Conservation (phyloP, 2,888 invertebrate genomes). For the Lycia hirtaria region DNA sequence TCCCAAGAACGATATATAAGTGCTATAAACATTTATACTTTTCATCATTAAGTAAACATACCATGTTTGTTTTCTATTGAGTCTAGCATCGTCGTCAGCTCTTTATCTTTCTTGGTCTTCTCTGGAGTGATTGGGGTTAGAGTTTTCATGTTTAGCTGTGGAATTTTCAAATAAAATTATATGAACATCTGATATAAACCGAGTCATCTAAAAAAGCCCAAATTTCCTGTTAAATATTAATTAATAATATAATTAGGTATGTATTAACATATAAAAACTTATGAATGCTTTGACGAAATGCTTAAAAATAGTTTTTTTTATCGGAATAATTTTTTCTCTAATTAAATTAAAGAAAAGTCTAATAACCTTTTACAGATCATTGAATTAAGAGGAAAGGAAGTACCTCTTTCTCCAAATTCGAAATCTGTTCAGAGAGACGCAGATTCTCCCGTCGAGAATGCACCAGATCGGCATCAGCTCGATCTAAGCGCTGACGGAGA, state of each 20-base stretch:
- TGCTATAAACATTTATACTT: conserved; percentile 34
- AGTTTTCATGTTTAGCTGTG: conserved; percentile 86
- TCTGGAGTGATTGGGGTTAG: conserved; percentile 86
- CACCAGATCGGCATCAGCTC: conserved; percentile 92
- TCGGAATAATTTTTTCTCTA: no score
- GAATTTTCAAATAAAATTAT: conserved; percentile 31
- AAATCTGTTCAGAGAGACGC: conserved; percentile 91
- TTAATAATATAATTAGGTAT: no score
- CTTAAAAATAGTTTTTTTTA: no score
- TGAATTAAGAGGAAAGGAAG: no score
- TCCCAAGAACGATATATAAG: conserved; percentile 32
- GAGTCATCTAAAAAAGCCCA: no score
- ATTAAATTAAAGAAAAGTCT: no score
- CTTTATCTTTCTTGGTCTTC: conserved; percentile 88
- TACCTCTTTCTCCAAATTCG: conserved; percentile 93
- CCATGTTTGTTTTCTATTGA: conserved; percentile 94
- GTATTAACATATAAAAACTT: no score
- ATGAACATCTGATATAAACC: no score
- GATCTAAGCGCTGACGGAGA: conserved; percentile 90
- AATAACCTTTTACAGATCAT: no score
- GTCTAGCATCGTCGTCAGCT: conserved; percentile 89
- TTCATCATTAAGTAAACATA: conserved; percentile 74
- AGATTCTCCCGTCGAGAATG: conserved; percentile 93
- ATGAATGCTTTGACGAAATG: no score
- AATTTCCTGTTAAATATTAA: no score